phyloP scores from a whole-genome alignment of 2,888 invertebrate genomes.

The Julus scandinavius region DNA sequence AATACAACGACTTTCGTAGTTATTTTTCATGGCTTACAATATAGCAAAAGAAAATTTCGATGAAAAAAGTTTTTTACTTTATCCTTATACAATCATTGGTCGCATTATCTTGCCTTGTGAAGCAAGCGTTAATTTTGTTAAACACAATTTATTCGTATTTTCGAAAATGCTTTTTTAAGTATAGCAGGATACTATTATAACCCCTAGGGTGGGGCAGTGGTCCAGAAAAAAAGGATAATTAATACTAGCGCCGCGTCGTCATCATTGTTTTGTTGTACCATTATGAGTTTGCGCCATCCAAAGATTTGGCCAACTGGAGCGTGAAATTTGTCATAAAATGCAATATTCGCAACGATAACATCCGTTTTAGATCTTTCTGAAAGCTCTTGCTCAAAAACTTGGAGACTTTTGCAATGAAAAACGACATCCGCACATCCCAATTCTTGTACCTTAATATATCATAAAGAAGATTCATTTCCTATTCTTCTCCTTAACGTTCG shows the following conservation, averaged over 20 bases:
- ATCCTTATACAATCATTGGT: too few relatives aligned
- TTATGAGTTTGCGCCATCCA: background rate
- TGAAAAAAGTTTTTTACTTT: too few relatives aligned
- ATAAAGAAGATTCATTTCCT: background rate
- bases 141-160: background rate
- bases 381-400: background rate
- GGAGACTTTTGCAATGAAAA: background rate
- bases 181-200: background rate
- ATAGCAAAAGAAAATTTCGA: too few relatives aligned
- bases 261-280: background rate
- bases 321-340: conserved; percentile 13
- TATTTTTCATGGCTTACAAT: too few relatives aligned
- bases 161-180: background rate
- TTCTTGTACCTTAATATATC: background rate
- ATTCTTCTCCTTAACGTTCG: background rate
- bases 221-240: conserved; percentile 30
- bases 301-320: background rate
- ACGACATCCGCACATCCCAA: background rate
- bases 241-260: background rate
- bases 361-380: conserved; percentile 15
- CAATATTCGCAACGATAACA: background rate
- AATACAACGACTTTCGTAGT: too few relatives aligned
- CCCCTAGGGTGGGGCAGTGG: background rate
- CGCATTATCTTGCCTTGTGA: too few relatives aligned
- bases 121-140: too few relatives aligned